These are phyloP conservation scores for Pterobdella sp. DNA, from an alignment of 2,888 invertebrate species.

Conservation along the genomic window DNA sequence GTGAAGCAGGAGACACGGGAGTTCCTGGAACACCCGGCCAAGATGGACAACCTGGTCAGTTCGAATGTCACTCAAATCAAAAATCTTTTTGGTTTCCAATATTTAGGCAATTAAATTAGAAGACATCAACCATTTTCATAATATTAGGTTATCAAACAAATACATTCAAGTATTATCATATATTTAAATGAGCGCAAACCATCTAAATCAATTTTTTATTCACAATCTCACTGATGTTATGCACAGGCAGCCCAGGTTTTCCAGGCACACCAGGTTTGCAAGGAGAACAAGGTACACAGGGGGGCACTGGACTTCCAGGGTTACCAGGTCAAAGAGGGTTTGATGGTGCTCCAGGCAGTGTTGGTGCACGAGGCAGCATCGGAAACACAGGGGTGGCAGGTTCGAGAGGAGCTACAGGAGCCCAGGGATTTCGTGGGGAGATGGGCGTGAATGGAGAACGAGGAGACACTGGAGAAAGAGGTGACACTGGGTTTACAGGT, in stretches of 20 bases:
- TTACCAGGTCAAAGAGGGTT: background rate
- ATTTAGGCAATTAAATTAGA: too few relatives aligned
- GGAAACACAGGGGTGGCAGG: background rate
- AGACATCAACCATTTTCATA: too few relatives aligned
- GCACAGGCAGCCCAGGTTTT: background rate
- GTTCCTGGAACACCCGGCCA: background rate
- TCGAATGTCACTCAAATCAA: background rate
- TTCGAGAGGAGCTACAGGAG: background rate
- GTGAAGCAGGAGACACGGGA: constrained; percentile 28
- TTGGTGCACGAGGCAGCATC: too few relatives aligned
- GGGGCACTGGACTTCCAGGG: background rate
- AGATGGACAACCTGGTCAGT: background rate
- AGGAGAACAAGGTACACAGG: background rate
- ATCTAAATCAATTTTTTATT: background rate
- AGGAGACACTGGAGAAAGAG: background rate
- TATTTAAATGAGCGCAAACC: background rate
- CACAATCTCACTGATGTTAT: background rate
- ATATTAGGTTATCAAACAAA: background rate
- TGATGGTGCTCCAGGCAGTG: too few relatives aligned
- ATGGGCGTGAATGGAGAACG: background rate
- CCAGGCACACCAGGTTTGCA: constrained; percentile 10
- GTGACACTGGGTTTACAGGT: background rate
- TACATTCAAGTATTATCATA: background rate
- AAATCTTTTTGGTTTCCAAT: too few relatives aligned
- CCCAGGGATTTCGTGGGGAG: background rate